phyloP scores from a whole-genome alignment of 2,797 vertebrate genomes.

The Orientallactaga sibirica region DNA sequence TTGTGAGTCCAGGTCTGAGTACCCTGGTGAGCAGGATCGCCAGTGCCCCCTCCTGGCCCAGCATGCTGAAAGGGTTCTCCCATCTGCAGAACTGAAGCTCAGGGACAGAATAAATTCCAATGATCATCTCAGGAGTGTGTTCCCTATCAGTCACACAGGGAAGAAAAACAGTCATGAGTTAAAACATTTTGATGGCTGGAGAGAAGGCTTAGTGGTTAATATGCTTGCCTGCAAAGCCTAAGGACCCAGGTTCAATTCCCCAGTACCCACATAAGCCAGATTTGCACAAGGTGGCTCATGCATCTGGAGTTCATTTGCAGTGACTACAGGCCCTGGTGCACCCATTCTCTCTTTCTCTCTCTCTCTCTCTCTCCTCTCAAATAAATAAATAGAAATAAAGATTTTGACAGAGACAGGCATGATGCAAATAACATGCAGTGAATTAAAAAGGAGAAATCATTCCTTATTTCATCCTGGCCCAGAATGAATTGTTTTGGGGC shows the following conservation, averaged over 20 bases:
- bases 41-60: no score
- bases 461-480: background rate
- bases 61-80: background rate
- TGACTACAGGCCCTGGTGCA: no score
- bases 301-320: no score
- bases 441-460: background rate
- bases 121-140: background rate
- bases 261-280: no score
- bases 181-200: background rate
- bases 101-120: background rate
- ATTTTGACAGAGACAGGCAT: background rate
- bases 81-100: background rate
- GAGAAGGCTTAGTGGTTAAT: no score
- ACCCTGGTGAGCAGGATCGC: no score
- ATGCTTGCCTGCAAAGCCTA: no score
- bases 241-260: no score
- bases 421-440: rapidly evolving
- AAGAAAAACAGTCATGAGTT: background rate
- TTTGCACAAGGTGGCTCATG: no score
- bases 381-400: no score
- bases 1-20: background rate
- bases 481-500: background rate
- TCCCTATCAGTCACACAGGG: background rate
- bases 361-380: no score
- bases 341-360: no score